phyloP scores from a whole-genome alignment of 1,140 invertebrate genomes.

The Andrena cerasifolii region DNA sequence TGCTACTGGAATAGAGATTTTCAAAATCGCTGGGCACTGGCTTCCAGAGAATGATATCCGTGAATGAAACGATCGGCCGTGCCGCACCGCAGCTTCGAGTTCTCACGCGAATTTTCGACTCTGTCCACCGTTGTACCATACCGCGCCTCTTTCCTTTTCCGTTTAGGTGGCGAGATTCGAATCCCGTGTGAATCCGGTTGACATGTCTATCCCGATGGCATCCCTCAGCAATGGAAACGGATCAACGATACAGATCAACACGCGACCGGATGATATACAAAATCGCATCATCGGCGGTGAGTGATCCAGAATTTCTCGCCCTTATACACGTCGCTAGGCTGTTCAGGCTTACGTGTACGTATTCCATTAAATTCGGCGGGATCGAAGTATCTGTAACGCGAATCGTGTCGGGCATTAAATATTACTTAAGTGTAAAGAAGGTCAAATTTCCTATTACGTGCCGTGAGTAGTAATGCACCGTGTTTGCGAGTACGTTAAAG shows the following conservation, averaged over 20 bases:
- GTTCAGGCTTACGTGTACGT: conserved; percentile 9
- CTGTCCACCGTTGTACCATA: too few species aligned
- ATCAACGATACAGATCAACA: conserved; percentile 72
- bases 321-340: not conserved
- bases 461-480: not conserved
- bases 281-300: conserved; percentile 74
- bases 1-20: too few species aligned
- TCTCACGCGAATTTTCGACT: not conserved
- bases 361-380: conserved; percentile 1
- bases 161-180: conserved; percentile 73
- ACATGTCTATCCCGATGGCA: conserved; percentile 73
- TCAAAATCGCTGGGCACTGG: too few species aligned
- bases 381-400: not conserved
- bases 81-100: not conserved
- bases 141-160: not conserved
- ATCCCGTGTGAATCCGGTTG: conserved; percentile 66
- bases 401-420: conserved; percentile 42
- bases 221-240: conserved; percentile 72
- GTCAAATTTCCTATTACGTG: conserved; percentile 45
- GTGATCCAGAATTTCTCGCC: not conserved
- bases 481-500: not conserved
- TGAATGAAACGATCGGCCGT: not conserved
- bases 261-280: conserved; percentile 75
- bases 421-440: conserved; percentile 62
- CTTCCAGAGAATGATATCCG: too few species aligned